Conservation (phyloP, 2,797 vertebrate genomes). For the Distichodus sexfasciatus region DNA sequence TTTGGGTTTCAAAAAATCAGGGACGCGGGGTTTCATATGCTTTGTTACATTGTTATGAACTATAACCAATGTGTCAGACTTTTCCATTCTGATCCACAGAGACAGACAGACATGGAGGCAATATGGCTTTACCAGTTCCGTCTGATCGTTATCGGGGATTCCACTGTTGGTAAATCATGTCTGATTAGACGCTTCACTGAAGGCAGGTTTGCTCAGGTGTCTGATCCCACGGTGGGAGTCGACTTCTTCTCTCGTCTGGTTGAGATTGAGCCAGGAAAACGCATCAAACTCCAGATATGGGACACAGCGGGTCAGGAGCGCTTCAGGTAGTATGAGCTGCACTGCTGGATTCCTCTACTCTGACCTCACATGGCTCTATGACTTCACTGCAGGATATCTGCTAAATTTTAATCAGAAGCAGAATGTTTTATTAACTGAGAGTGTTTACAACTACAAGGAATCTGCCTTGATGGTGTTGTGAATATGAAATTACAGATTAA, state of each 20-base stretch:
- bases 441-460: no score
- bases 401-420: no score
- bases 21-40: constrained; percentile 5
- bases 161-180: constrained; percentile 94
- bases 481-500: no score
- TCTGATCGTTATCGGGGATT: constrained; percentile 93
- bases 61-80: neutral
- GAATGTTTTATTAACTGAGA: no score
- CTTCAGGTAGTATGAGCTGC: constrained; percentile 79
- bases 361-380: neutral
- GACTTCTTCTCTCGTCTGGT: constrained; percentile 96
- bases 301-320: constrained; percentile 89
- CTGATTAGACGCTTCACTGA: constrained; percentile 94
- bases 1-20: constrained; percentile 7
- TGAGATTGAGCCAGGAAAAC: constrained; percentile 92
- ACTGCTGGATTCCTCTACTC: neutral
- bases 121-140: constrained; percentile 98
- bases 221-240: constrained; percentile 93
- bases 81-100: constrained; percentile 43
- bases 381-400: neutral
- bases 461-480: no score
- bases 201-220: constrained; percentile 91
- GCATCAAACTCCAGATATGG: constrained; percentile 94
- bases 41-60: neutral
- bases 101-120: constrained; percentile 81